phyloP scores from a whole-genome alignment of 2,113 vertebrate genomes.

The Bubo scandiacus region DNA sequence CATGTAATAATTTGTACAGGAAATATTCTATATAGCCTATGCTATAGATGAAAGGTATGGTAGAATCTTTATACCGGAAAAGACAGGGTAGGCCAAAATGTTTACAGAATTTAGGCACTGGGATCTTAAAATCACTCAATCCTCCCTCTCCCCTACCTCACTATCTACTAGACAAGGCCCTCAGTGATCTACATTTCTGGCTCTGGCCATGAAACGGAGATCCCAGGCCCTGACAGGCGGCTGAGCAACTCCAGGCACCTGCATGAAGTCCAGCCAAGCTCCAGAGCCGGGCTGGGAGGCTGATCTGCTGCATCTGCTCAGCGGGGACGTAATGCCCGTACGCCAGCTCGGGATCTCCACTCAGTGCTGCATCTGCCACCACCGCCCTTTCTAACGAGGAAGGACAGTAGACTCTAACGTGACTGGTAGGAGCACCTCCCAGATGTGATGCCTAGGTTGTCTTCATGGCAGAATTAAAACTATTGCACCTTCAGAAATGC shows the following conservation, averaged over 20 bases:
- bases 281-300: not conserved
- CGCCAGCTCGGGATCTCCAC: not conserved
- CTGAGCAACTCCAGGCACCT: not conserved
- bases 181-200: not conserved
- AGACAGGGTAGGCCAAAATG: not conserved
- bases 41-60: not conserved
- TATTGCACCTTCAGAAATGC: not conserved
- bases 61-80: not conserved
- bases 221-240: not conserved
- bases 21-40: not conserved
- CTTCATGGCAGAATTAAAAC: not conserved
- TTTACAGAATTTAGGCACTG: not conserved
- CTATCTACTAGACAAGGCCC: not conserved
- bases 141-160: not conserved
- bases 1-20: not conserved
- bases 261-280: not conserved
- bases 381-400: not conserved
- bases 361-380: not conserved
- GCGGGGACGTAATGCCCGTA: accelerated
- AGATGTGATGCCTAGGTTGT: not conserved
- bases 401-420: not conserved
- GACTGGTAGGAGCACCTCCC: not conserved
- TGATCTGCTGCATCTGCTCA: not conserved
- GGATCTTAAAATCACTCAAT: not conserved
- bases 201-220: accelerated